Evolutionary conservation across 2,113 vertebrate genomes (phyloP), one percentile per base, ranked within the genome.

Genomic region (Synodontis membranacea): DNA sequence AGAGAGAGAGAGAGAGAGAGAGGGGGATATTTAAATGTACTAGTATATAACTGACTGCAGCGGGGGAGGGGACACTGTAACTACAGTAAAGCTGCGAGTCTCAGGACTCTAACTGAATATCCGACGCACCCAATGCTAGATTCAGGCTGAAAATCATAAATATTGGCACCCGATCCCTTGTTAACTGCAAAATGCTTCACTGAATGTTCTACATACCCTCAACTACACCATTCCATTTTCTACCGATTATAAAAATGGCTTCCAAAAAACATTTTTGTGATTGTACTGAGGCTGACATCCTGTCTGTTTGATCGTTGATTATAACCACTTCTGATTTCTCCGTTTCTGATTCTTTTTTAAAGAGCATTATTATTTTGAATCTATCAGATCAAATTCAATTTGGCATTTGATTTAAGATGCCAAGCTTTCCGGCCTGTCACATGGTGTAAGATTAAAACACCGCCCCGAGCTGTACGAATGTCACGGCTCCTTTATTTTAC

Each of bases 321-420:
- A 85, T 80, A 87, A 83, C 74, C 23, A 28, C 39, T 84, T 81
- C 46, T 87, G 80, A 88, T 58, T 86, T 87, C 79, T 46, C 79
- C 7, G 50, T 56, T 82, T 88, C 79, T 82, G 84, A 85, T 86
- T 85, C 87, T 44, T 60, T 52, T 84, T 2, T 11, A 11, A 79
- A 79, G 44, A 50, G 31, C 44, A 54, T 79, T 84, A n/a, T 39
- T 86, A 85, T 83, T 88, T 85, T 88, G 85, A 90, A 87, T 81
- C 86, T 75, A 66, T 90, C 87, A 85, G 88, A 90, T 90, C 89
- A 88, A 80, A 90, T 90, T 76, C 25, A 87, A 76, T 90, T 89
- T 87, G 46, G 31, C 42, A 56, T 83, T 85, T 89, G 87, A 85
- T 90, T 89, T 85, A 74, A 37, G 83, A 88, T 70, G 54, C 34